These are phyloP conservation scores for Drosophila meridiana DNA, from an alignment of 2,888 invertebrate species.

Conservation along the genomic window DNA sequence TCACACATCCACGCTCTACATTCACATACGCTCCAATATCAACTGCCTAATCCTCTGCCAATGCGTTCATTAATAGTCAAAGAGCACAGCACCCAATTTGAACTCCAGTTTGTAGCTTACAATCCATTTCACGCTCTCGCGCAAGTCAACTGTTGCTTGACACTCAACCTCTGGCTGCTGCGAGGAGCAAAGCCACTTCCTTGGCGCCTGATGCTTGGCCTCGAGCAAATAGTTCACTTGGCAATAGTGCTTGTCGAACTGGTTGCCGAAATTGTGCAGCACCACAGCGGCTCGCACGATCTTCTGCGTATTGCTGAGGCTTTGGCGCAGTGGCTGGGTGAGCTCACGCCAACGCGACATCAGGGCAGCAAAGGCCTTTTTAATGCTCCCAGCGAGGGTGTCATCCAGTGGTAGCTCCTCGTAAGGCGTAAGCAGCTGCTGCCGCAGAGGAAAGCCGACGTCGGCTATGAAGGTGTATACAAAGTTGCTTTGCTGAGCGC, in stretches of 20 bases:
- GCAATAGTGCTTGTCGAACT: conserved; percentile 33
- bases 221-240: conserved; percentile 9
- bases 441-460: conserved; percentile 16
- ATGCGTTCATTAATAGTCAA: background rate
- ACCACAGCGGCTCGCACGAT: conserved; percentile 25
- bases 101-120: background rate
- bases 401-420: background rate
- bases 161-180: background rate
- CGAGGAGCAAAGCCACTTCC: background rate
- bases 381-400: conserved; percentile 20
- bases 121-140: conserved; percentile 8
- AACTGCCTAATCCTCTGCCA: background rate
- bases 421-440: conserved; percentile 22
- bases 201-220: background rate
- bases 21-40: background rate
- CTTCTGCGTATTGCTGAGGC: conserved; percentile 22
- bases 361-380: conserved; percentile 29
- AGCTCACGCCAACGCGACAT: conserved; percentile 37
- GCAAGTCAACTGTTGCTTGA: conserved; percentile 5
- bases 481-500: background rate
- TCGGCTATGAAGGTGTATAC: conserved; percentile 29
- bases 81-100: background rate
- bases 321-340: conserved; percentile 17
- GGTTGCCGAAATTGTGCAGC: conserved; percentile 36
- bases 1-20: no score